Base-by-base conservation (phyloP, 2,113 vertebrate genomes). In the Corvus moneduloides region DNA sequence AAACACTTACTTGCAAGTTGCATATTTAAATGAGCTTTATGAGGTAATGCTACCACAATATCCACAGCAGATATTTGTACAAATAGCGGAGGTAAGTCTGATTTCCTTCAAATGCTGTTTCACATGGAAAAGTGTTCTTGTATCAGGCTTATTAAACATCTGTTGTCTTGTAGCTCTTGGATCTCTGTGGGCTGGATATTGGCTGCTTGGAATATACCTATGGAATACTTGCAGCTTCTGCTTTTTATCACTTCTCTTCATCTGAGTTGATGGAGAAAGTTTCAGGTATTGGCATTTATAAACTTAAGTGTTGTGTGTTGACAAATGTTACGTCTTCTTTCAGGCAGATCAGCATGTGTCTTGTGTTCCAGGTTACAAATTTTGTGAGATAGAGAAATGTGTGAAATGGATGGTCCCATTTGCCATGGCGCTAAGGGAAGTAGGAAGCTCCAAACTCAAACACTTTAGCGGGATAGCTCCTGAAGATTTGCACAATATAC, bases 1-100 rank as follows among this genome's bases (percentile, higher is more conserved):
- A 75, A 99, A 99, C n/a, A 98, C 99, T 69, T 99, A 99, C 98
- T 98, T 99, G 98, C 99, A 99, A 97, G 98, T 99, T 89, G 99
- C 99, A 1, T 99, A 99, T 94, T 98, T 99, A 88, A 98, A 98
- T 72, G 96, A 98, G 24, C 39, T 97, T 55, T 96, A 27, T 84
- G 98, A 85, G 89, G 98, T 99, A 83, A 98, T 99, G 58, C 88
- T 99, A 75, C 98, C 99, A 24, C 99, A 98, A 94, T 99, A 99
- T 87, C 99, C 99, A 9, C 99, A 99, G 96, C 80, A 98, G 16
- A 98, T 98, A 75, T 99, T 99, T 93, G 95, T 98, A n/a, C 99
- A 99, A 95, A 99, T 99, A 22, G 97, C 98, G 71, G 98, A 99
- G 98, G 99, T 99, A 87, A 90, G 94, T 37, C n/a, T 62, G 24